Evolutionary conservation across 1,140 invertebrate species (phyloP), one percentile per base, ranked within the genome.

Genomic region (Pentalonia nigronervosa): DNA sequence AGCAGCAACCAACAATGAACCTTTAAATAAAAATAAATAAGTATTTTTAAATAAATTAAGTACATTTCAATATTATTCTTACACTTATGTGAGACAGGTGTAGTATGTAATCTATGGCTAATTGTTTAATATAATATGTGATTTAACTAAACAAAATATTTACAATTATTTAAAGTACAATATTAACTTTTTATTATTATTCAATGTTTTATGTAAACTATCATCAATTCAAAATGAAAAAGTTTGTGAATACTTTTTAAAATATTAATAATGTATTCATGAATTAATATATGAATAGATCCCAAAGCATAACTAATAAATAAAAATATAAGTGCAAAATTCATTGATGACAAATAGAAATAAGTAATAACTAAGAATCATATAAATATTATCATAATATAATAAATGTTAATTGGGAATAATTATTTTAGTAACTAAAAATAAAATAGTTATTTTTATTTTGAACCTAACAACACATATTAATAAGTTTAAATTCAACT

Each of bases 1-100:
- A 90, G 98, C 98, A 76, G 98, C 97, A 11, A 99, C 97, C 45
- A 99, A 95, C n/a, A 99, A 95, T 48, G 98, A 99, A 9, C 98
- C 99, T 67, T 41, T 93, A 97, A 98, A 0, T 94, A 93, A 94
- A 93, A 50, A 20, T 48, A 20, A 88, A 56, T 53, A 56, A 14
- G 30, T 87, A 50, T n/a, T 48, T 87, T 20, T 34, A n/a, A 53
- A 88, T 21, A 7, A 53, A 60, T 9, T 25, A 25, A 60, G 9
- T 60, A 30, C 23, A 60, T 60, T 8, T 67, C 3, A 67, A 67
- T 67, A 67, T 30, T 30, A 67, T 30, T 30, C 30, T 76, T 76
- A 76, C 14, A 76, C n/a, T 76, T 67, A 14, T 17, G 30, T 76
- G 8, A n/a, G n/a, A 67, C 14, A 67, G 6, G 30, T 17, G 30